Evolutionary conservation across 2,113 vertebrate species (phyloP).

Genomic region (Brachyhypopomus occidentalis): DNA sequence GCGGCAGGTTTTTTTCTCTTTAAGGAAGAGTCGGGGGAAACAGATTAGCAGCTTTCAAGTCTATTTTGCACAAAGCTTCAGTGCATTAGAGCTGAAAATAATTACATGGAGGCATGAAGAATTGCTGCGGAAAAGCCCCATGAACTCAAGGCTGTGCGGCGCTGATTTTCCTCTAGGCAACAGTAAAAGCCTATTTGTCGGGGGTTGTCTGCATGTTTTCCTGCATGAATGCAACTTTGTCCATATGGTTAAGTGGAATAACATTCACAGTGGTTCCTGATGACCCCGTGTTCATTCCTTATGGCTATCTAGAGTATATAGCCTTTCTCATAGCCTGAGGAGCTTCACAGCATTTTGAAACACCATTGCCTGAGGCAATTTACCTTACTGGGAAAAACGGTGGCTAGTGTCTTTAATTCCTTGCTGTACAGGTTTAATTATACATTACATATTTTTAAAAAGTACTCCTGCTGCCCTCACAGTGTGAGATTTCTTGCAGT

Average conservation of each 20-base stretch:
- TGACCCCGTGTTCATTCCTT: slow-evolving; percentile 7
- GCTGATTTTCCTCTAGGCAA: slow-evolving; percentile 23
- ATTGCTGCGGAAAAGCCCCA: slow-evolving; percentile 4
- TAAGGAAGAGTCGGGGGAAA: background rate
- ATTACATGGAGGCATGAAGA: slow-evolving; percentile 38
- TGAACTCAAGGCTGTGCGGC: background rate
- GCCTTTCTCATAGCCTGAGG: background rate
- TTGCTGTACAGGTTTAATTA: background rate
- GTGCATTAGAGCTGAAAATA: slow-evolving; percentile 32
- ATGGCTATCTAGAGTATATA: background rate
- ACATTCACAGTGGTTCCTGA: background rate
- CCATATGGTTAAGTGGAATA: background rate
- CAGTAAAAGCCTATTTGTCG: slow-evolving; percentile 22
- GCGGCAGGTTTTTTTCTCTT: background rate
- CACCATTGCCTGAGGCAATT: background rate
- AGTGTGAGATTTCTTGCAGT: too few species aligned
- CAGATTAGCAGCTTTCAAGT: slow-evolving; percentile 13
- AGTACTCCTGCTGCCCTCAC: background rate
- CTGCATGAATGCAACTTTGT: background rate
- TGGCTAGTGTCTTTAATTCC: background rate
- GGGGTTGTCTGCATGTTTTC: background rate
- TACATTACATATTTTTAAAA: background rate
- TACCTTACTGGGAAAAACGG: background rate
- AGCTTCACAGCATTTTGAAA: background rate
- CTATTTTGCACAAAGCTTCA: slow-evolving; percentile 28